Conservation (phyloP, 2,113 vertebrate species). For the Ceyx melanurus region DNA sequence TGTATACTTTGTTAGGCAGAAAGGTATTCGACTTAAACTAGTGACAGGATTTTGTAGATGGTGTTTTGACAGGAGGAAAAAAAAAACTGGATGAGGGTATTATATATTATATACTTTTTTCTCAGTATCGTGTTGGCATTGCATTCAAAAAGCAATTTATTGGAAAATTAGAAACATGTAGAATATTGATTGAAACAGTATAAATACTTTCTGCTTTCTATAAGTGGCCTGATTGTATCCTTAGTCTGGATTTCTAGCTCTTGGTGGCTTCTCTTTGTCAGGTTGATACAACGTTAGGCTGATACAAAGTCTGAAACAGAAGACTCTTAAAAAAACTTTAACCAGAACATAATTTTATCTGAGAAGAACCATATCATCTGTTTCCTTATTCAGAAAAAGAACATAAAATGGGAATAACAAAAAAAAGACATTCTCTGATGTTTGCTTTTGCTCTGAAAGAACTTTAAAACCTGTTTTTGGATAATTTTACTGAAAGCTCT, state of each 20-base stretch:
- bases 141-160: neutral
- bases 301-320: neutral
- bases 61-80: neutral
- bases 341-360: neutral
- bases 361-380: neutral
- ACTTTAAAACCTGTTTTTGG: neutral
- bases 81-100: no score
- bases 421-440: neutral
- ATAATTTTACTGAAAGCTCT: neutral
- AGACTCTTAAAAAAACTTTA: neutral
- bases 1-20: neutral
- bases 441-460: neutral
- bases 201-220: neutral
- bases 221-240: neutral
- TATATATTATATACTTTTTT: neutral
- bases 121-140: neutral
- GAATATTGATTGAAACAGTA: neutral
- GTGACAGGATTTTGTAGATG: neutral
- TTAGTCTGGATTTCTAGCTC: neutral
- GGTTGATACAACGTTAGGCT: neutral
- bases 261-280: neutral
- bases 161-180: neutral
- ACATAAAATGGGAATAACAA: neutral
- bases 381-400: neutral
- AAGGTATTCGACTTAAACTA: neutral